These are phyloP conservation scores for Dolomedes plantarius DNA, from an alignment of 2,888 invertebrate species.

Conservation along the genomic window DNA sequence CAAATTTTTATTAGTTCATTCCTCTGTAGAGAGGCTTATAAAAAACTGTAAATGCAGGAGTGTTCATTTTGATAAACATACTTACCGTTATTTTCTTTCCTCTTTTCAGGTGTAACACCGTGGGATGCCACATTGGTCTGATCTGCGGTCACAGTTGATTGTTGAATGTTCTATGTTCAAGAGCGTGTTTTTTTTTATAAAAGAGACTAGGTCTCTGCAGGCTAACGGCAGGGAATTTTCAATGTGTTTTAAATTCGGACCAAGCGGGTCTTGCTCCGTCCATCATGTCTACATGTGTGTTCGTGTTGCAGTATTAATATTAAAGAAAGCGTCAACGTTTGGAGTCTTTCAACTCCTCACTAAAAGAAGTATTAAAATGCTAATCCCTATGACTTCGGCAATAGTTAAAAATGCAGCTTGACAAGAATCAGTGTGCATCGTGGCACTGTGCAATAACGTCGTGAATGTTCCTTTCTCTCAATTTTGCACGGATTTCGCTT, in stretches of 20 bases:
- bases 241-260: slow-evolving; percentile 45
- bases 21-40: too few species aligned
- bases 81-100: too few species aligned
- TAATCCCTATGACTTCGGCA: too few species aligned
- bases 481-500: not conserved
- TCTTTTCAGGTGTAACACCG: slow-evolving; percentile 35
- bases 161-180: slow-evolving; percentile 35
- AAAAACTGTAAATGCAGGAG: too few species aligned
- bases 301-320: not conserved
- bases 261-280: slow-evolving; percentile 68
- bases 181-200: slow-evolving; percentile 24
- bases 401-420: too few species aligned
- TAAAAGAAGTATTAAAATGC: too few species aligned
- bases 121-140: not conserved
- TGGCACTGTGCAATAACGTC: not conserved
- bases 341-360: too few species aligned
- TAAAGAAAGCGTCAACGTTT: too few species aligned
- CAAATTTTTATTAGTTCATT: too few species aligned
- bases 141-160: not conserved
- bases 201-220: slow-evolving; percentile 43
- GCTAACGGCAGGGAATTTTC: slow-evolving; percentile 62
- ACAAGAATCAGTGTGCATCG: not conserved
- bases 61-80: too few species aligned
- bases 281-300: not conserved
- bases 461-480: not conserved